A percentile compares a stretch with the other conserved stretches of the same genome.
Evolutionary conservation across 2,113 vertebrate genomes (phyloP).

Genomic region (Rhabdornis inornatus): DNA sequence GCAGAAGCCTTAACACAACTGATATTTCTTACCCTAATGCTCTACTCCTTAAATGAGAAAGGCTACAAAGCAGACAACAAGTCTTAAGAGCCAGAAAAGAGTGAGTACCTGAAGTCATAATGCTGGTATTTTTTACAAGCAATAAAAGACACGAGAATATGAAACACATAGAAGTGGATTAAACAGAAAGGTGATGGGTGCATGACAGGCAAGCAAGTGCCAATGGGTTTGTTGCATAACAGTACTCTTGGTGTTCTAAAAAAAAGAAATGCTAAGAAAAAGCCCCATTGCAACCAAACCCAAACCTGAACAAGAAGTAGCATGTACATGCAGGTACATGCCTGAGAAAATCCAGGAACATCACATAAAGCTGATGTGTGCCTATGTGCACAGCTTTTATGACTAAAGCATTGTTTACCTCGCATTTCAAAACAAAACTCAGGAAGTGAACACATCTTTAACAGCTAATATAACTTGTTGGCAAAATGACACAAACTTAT

Average conservation of each 20-base stretch:
- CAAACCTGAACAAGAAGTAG: neutral
- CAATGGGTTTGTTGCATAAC: neutral
- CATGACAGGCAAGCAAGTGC: neutral
- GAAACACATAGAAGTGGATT: constrained; percentile 33
- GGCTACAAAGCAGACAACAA: neutral
- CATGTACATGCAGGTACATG: neutral
- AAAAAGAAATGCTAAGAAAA: neutral
- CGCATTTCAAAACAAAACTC: neutral
- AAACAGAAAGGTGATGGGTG: neutral
- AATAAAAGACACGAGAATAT: constrained; percentile 11
- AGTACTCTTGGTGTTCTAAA: neutral
- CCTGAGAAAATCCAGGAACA: neutral
- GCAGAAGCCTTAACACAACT: neutral
- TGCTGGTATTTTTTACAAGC: constrained; percentile 3
- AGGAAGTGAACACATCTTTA: neutral
- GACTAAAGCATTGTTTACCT: neutral
- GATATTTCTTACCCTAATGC: neutral
- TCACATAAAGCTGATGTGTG: neutral
- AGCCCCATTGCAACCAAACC: neutral
- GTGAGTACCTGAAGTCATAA: neutral
- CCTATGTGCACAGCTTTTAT: neutral
- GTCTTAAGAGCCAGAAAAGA: neutral
- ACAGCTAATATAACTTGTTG: neutral
- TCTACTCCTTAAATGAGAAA: neutral
- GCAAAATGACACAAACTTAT: neutral